Evolutionary conservation across 2,888 invertebrate genomes (phyloP).

Genomic region (Deroplatys truncata): DNA sequence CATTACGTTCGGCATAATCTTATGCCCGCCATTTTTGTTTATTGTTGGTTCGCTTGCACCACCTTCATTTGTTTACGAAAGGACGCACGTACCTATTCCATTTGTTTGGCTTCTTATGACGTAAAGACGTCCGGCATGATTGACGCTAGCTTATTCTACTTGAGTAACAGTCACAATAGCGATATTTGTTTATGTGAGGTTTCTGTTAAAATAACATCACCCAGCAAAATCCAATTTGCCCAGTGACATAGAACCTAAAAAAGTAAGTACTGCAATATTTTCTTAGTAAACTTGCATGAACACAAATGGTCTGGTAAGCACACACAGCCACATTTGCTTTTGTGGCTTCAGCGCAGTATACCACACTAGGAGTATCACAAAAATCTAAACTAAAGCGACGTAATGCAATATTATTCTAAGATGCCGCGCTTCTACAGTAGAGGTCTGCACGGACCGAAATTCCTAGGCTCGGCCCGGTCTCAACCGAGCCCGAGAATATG

Average conservation of each 20-base stretch:
- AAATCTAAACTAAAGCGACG: too few relatives aligned
- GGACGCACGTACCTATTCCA: background rate
- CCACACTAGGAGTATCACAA: too few relatives aligned
- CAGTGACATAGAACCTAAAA: background rate
- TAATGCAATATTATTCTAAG: too few relatives aligned
- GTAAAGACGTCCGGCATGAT: background rate
- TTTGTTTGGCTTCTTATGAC: background rate
- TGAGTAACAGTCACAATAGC: background rate
- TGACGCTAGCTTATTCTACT: background rate
- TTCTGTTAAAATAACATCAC: background rate
- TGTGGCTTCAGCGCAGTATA: too few relatives aligned
- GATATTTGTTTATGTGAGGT: background rate
- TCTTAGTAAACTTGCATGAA: background rate
- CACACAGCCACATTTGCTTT: too few relatives aligned
- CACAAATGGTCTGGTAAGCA: background rate
- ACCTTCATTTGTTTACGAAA: background rate
- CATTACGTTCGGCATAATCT: too few relatives aligned
- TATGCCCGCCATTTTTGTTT: too few relatives aligned
- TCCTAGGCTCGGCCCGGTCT: too few relatives aligned
- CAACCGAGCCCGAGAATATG: too few relatives aligned
- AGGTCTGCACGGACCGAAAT: too few relatives aligned
- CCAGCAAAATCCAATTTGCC: background rate
- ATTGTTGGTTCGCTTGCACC: too few relatives aligned
- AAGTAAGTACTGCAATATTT: background rate
- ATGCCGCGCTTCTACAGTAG: too few relatives aligned